Conservation (phyloP, 2,113 vertebrate species). For the Ammodytes marinus region DNA sequence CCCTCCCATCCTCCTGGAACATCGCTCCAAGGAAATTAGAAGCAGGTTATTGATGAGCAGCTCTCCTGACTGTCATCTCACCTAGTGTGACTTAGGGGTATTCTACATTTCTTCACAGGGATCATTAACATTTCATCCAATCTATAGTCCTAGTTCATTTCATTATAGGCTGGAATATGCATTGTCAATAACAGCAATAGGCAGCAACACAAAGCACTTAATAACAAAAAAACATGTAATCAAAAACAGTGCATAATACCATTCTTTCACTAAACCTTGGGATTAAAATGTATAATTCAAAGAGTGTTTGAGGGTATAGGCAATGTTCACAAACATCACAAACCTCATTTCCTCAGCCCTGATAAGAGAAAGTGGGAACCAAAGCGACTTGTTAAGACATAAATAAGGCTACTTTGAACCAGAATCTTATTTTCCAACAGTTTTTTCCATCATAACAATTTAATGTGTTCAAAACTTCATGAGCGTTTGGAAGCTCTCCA, state of each 20-base stretch:
- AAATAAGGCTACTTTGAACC: neutral
- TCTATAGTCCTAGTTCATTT: neutral
- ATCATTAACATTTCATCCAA: slow-evolving; percentile 37
- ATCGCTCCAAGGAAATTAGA: slow-evolving; percentile 50
- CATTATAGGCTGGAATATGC: neutral
- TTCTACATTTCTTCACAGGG: slow-evolving; percentile 43
- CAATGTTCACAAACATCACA: slow-evolving; percentile 22
- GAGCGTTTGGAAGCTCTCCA: neutral
- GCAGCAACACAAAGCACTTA: slow-evolving; percentile 1
- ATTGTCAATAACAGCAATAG: neutral
- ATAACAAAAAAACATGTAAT: slow-evolving; percentile 20
- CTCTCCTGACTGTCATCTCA: slow-evolving; percentile 43
- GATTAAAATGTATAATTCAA: slow-evolving; percentile 28
- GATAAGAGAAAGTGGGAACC: neutral
- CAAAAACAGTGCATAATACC: neutral
- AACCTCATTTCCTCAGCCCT: neutral
- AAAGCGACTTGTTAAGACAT: neutral
- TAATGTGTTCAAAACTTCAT: neutral
- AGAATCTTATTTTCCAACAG: neutral
- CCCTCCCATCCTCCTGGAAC: slow-evolving; percentile 44
- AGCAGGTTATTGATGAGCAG: slow-evolving; percentile 64
- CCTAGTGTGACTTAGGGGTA: slow-evolving; percentile 7
- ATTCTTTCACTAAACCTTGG: neutral
- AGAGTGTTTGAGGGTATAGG: neutral
- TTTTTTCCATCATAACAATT: neutral